Percentiles rank a stretch among this genome's conserved stretches.
These are phyloP conservation scores for Papilio polyxenes DNA, from an alignment of 1,140 invertebrate genomes.

Conservation along the genomic window DNA sequence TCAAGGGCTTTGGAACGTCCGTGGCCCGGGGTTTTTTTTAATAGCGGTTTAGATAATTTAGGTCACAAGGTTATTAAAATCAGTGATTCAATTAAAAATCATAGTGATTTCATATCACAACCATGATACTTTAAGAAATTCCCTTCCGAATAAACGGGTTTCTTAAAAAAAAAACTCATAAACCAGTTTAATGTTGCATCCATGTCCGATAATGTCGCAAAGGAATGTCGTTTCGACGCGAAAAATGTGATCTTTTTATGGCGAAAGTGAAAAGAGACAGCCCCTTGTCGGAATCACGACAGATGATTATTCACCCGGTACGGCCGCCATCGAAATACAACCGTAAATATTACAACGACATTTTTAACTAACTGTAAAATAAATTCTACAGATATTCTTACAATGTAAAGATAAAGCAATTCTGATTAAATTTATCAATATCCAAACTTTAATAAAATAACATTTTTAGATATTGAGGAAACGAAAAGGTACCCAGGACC, in stretches of 20 bases:
- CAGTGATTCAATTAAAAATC: not conserved
- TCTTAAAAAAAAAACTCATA: not conserved
- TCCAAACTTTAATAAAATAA: no score
- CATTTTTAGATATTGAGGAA: no score
- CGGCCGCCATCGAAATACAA: not conserved
- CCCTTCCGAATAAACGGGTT: not conserved
- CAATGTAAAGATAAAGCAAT: no score
- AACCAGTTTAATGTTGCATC: conserved; percentile 8
- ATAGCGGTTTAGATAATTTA: no score
- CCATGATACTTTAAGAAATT: not conserved
- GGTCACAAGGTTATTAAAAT: no score
- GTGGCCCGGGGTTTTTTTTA: no score
- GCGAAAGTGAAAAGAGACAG: conserved; percentile 35
- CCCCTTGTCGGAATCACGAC: not conserved
- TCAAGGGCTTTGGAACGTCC: no score
- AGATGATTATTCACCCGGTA: conserved; percentile 7
- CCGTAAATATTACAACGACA: not conserved
- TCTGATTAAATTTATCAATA: no score
- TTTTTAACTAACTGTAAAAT: not conserved
- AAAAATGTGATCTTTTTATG: conserved; percentile 24
- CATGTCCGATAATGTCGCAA: conserved; percentile 12
- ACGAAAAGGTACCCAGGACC: no score
- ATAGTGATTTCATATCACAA: not conserved
- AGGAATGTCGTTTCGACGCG: conserved; percentile 4
- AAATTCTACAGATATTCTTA: not conserved